Evolutionary conservation across 1,140 invertebrate genomes (phyloP), one percentile per base, ranked within the genome.

Genomic region (Lanistes nyassanus): DNA sequence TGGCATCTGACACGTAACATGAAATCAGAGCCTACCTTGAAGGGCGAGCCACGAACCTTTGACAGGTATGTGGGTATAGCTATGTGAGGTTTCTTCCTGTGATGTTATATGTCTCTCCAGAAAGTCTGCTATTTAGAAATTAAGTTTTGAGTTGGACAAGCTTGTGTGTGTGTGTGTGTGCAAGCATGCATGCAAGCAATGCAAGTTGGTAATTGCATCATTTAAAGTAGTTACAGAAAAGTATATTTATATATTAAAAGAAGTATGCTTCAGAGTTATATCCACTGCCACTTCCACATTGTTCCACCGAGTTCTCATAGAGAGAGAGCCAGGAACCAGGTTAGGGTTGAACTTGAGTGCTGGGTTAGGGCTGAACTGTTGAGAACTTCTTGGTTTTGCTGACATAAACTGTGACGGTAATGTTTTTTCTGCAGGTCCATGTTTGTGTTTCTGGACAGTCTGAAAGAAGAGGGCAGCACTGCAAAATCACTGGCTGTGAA

Each of bases 1-100:
- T 96, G 94, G 94, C 94, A 96, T 85, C 87, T 95, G 36, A 94
- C 94, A 13, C 85, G 95, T 76, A 94, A 95, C 83, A 88, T 87
- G 19, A 88, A 83, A 72, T 75, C 80, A 42, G 86, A 91, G 81
- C 86, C 91, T 86, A 82, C 90, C 78, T 85, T 90, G 85, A 82
- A 76, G 85, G 90, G 84, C 71, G 90, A 92, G n/a, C 78, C 81
- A 13, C 84, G 91, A 79, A 91, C 90, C 77, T 92, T 92, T 88
- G 92, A 93, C 80, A 90, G 90, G 91, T 92, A 53, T 39, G 72
- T 65, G 7, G 42, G 58, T 29, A 62, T 29, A 65, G 56, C 3
- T 31, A 65, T 23, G 34, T 21, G 5, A 37, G 21, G 36, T 66
- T 31, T 66, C 34, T 16, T 60, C 6, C 23, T 60, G 13, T 60